Evolutionary conservation across 1,140 invertebrate genomes (phyloP).

Genomic region (Hyposmocoma kahamanoa): DNA sequence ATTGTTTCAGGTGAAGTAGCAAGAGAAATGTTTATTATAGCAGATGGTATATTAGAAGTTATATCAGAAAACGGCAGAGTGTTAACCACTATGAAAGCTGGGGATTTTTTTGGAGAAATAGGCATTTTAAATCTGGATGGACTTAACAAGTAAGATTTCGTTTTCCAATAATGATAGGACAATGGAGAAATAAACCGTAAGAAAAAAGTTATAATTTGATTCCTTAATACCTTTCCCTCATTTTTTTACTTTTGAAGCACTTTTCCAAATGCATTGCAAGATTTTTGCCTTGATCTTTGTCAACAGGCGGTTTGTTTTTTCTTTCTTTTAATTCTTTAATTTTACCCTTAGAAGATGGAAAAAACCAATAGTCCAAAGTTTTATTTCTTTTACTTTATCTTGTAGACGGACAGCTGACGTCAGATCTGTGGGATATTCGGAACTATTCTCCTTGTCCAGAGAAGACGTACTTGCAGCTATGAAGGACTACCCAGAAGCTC

Average conservation of each 20-base stretch:
- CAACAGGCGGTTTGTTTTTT: too few species aligned
- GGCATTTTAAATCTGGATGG: constrained; percentile 97
- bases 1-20: constrained; percentile 82
- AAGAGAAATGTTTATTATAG: constrained; percentile 98
- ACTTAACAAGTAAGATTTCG: constrained; percentile 94
- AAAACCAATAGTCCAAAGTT: not conserved
- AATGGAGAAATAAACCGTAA: too few species aligned
- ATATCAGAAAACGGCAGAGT: constrained; percentile 95
- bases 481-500: constrained; percentile 97
- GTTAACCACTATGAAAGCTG: constrained; percentile 96
- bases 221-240: too few species aligned
- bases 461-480: constrained; percentile 95
- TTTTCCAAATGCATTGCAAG: too few species aligned
- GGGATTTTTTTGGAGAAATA: constrained; percentile 98
- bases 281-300: too few species aligned
- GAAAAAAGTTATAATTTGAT: too few species aligned
- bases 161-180: too few species aligned
- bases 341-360: too few species aligned
- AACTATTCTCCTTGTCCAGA: constrained; percentile 95
- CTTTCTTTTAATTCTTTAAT: too few species aligned
- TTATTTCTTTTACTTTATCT: constrained; percentile 5
- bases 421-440: constrained; percentile 95
- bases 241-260: too few species aligned
- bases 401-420: constrained; percentile 95
- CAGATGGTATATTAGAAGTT: constrained; percentile 96